These are phyloP conservation scores for Mesoligia furuncula DNA, from an alignment of 2,888 invertebrate species.

Conservation along the genomic window DNA sequence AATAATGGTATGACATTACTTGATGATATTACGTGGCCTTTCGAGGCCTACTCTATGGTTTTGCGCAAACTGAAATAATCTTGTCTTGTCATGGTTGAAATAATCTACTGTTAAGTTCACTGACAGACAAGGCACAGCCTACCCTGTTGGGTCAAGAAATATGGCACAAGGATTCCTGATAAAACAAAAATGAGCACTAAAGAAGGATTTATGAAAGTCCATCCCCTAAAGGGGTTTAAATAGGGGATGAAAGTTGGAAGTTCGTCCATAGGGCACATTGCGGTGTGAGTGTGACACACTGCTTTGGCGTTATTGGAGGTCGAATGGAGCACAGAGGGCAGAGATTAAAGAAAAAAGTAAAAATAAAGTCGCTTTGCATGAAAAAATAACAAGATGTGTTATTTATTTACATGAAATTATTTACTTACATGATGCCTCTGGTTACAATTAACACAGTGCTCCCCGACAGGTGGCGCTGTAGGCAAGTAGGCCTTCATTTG, in stretches of 20 bases:
- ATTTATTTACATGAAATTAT: too few species aligned
- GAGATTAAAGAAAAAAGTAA: neutral
- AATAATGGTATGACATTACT: too few species aligned
- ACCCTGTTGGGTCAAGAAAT: too few species aligned
- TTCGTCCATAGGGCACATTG: neutral
- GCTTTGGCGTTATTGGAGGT: neutral
- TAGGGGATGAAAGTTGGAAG: neutral
- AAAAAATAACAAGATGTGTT: neutral
- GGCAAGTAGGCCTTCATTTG: conserved; percentile 92
- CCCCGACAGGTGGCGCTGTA: conserved; percentile 92
- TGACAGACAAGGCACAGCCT: too few species aligned
- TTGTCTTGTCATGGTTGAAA: neutral
- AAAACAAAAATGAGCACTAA: too few species aligned
- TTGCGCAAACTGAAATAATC: neutral
- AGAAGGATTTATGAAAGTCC: too few species aligned
- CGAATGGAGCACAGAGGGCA: neutral
- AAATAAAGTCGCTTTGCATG: neutral
- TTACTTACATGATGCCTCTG: conserved; percentile 93
- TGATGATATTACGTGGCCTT: neutral
- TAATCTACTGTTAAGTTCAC: too few species aligned
- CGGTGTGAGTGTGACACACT: neutral
- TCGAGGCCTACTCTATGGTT: neutral
- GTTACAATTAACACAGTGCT: conserved; percentile 94
- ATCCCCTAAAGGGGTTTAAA: neutral
- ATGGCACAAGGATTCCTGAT: too few species aligned